A percentile compares a stretch with the other conserved stretches of the same genome.
These are phyloP conservation scores for Sthenelais limicola DNA, from an alignment of 2,888 invertebrate species.

Conservation along the genomic window DNA sequence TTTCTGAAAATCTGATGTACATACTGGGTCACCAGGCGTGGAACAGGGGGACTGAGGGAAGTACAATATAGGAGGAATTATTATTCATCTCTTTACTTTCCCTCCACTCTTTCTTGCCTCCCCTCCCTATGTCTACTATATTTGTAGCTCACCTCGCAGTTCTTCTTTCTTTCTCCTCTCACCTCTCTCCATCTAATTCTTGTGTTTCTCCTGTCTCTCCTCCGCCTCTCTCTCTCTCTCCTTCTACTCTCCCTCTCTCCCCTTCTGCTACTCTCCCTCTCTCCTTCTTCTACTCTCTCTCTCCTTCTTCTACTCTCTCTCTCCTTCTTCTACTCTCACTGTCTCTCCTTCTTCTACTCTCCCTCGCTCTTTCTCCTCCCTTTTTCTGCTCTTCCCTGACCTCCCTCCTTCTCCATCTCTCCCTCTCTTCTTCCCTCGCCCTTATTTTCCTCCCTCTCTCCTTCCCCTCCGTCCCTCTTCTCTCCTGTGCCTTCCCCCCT, in stretches of 20 bases:
- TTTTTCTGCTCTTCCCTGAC: neutral
- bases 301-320: neutral
- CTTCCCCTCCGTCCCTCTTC: neutral
- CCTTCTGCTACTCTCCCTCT: neutral
- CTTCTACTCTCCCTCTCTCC: neutral
- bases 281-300: neutral
- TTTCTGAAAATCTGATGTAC: too few species aligned
- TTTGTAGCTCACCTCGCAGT: too few species aligned
- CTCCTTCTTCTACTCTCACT: neutral
- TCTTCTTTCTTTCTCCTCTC: neutral
- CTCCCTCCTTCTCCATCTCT: neutral
- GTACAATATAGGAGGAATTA: too few species aligned
- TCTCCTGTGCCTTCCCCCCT: neutral
- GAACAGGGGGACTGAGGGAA: too few species aligned
- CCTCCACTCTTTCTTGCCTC: too few species aligned
- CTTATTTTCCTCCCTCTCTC: neutral
- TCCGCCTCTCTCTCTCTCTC: neutral
- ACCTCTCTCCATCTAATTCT: neutral
- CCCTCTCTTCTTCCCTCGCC: neutral
- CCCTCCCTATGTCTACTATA: too few species aligned
- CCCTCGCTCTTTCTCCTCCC: neutral
- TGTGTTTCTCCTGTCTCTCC: neutral
- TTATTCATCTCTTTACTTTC: too few species aligned
- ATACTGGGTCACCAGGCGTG: too few species aligned
- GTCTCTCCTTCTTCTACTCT: neutral